A percentile compares a stretch with the other conserved stretches of the same genome.
Conservation (phyloP, 2,113 vertebrate species). For the Gnathonemus echidnorhynchus region DNA sequence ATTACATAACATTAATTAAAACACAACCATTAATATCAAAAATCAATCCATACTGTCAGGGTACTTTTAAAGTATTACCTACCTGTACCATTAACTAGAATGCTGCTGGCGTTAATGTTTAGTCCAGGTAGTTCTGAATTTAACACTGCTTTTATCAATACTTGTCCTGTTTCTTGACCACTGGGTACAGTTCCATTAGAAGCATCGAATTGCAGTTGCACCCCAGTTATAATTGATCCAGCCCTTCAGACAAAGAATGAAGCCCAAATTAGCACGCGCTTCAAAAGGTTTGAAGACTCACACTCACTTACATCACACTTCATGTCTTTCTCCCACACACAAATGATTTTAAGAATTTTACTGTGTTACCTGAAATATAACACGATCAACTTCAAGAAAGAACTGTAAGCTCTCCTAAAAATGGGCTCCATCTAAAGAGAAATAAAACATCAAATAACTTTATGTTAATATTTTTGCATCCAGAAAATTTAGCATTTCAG, state of each 20-base stretch:
- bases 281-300: not conserved
- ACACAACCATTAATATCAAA: too few relatives aligned
- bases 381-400: not conserved
- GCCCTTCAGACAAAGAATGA: slow-evolving; percentile 21
- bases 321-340: not conserved
- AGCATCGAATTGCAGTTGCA: not conserved
- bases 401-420: not conserved
- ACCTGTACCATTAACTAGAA: slow-evolving; percentile 28
- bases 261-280: not conserved
- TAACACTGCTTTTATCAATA: slow-evolving; percentile 24
- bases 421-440: not conserved
- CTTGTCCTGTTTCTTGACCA: not conserved
- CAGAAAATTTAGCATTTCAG: not conserved
- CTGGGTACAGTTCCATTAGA: not conserved
- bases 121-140: slow-evolving; percentile 22
- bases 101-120: slow-evolving; percentile 27
- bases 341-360: not conserved
- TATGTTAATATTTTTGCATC: not conserved
- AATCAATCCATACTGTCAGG: not conserved
- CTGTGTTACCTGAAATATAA: not conserved
- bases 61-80: not conserved
- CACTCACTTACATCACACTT: not conserved
- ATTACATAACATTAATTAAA: too few relatives aligned
- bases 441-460: not conserved
- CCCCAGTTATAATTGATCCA: slow-evolving; percentile 29